Evolutionary conservation across 2,113 vertebrate genomes (phyloP).

Genomic region (Hippocampus barbouri): DNA sequence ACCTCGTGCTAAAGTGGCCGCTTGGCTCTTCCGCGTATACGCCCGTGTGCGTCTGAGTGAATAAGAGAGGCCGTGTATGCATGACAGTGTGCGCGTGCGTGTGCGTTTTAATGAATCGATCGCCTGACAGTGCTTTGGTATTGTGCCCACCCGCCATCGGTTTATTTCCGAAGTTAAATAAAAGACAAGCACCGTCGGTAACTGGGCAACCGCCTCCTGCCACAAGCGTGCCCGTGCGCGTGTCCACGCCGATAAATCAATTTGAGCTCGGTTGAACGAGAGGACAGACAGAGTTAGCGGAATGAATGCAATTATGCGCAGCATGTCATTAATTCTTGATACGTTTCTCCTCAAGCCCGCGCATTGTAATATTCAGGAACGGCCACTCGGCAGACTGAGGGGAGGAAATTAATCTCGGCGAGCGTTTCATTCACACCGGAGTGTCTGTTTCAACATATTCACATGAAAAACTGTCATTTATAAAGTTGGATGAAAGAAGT

Average conservation of each 20-base stretch:
- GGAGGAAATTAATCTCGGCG: not conserved
- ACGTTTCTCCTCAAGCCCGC: not conserved
- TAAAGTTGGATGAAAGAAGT: not conserved
- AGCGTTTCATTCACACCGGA: not conserved
- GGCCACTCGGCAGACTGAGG: not conserved
- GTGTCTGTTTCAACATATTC: not conserved
- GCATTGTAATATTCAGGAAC: not conserved
- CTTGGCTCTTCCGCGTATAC: constrained; percentile 26
- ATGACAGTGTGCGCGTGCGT: not conserved
- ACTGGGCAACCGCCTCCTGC: constrained; percentile 39
- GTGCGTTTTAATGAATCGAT: constrained; percentile 12
- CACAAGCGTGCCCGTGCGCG: not conserved
- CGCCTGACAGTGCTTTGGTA: constrained; percentile 13
- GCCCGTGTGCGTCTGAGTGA: not conserved
- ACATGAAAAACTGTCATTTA: not conserved
- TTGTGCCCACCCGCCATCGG: constrained; percentile 6
- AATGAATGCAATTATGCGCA: constrained; percentile 9
- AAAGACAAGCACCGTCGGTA: constrained; percentile 28
- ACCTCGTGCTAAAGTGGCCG: constrained; percentile 56
- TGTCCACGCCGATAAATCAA: constrained; percentile 4
- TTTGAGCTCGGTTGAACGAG: constrained; percentile 22
- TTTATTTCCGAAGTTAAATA: constrained; percentile 48
- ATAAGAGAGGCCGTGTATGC: not conserved
- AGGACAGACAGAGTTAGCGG: constrained; percentile 12
- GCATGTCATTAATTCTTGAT: not conserved